Evolutionary conservation across 2,797 vertebrate genomes (phyloP).

Genomic region (Aythya fuligula): DNA sequence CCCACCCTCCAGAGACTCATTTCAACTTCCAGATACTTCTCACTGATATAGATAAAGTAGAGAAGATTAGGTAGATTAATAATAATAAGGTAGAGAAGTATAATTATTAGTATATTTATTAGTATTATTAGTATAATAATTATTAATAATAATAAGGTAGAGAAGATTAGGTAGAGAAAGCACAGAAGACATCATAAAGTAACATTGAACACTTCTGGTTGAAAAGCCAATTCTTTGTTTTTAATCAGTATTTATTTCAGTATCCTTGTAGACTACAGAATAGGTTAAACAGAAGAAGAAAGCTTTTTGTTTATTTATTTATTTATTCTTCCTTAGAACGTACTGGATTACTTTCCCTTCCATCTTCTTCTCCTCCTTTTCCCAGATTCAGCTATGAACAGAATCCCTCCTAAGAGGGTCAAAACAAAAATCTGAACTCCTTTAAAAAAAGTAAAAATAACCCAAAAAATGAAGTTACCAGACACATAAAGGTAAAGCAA

Average conservation of each 20-base stretch:
- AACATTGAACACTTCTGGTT: not conserved
- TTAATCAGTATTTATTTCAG: not conserved
- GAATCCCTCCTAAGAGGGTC: not conserved
- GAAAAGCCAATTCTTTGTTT: not conserved
- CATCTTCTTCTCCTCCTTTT: not conserved
- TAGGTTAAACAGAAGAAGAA: not conserved
- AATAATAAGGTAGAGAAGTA: no score
- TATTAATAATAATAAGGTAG: no score
- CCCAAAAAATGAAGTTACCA: not conserved
- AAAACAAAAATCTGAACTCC: not conserved
- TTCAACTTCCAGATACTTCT: not conserved
- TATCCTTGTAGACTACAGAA: not conserved
- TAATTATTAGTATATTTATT: no score
- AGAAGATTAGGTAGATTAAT: no score
- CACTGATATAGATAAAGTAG: not conserved
- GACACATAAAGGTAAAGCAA: not conserved
- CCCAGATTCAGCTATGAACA: not conserved
- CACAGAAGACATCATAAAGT: not conserved
- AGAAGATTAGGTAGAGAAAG: not conserved
- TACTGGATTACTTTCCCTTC: not conserved
- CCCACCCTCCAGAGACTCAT: not conserved
- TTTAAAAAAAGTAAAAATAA: not conserved
- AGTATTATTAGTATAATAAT: no score
- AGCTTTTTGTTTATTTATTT: not conserved
- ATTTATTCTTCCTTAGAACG: not conserved